These are phyloP conservation scores for Ischnus inquisitorius DNA, from an alignment of 2,888 invertebrate species.

Conservation along the genomic window DNA sequence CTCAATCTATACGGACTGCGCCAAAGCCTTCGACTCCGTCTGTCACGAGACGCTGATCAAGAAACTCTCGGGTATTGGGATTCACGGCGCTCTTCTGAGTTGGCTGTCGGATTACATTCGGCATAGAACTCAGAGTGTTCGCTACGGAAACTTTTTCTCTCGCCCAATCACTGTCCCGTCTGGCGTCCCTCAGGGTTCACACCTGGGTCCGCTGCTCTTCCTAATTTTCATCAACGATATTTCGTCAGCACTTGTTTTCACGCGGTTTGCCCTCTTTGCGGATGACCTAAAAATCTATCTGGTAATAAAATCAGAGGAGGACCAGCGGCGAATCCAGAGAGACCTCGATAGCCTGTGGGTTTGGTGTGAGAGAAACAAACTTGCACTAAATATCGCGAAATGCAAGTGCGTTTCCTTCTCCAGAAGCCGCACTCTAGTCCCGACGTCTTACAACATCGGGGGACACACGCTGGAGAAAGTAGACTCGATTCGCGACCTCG, in stretches of 20 bases:
- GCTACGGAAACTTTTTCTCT: not conserved
- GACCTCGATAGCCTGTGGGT: conserved; percentile 11
- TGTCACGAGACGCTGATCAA: not conserved
- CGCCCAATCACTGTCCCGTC: not conserved
- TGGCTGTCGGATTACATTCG: not conserved
- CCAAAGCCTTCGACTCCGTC: not conserved
- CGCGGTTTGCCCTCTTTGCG: conserved; percentile 3
- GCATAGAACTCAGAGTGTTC: not conserved
- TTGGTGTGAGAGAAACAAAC: not conserved
- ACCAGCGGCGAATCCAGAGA: not conserved
- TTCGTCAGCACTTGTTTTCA: not conserved
- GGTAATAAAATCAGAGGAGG: not conserved
- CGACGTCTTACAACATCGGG: not conserved
- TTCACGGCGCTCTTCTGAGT: conserved; percentile 17
- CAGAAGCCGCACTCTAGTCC: not conserved
- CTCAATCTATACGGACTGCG: conserved; percentile 5
- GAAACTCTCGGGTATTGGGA: not conserved
- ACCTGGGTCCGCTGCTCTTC: conserved; percentile 23
- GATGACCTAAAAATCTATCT: conserved; percentile 5
- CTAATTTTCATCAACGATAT: conserved; percentile 5
- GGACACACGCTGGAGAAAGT: not conserved
- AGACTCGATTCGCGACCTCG: not conserved
- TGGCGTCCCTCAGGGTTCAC: conserved; percentile 3
- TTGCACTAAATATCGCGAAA: not conserved
- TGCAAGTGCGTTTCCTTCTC: not conserved